Evolutionary conservation across 2,888 invertebrate genomes (phyloP).

Genomic region (Aphodius sticticus): DNA sequence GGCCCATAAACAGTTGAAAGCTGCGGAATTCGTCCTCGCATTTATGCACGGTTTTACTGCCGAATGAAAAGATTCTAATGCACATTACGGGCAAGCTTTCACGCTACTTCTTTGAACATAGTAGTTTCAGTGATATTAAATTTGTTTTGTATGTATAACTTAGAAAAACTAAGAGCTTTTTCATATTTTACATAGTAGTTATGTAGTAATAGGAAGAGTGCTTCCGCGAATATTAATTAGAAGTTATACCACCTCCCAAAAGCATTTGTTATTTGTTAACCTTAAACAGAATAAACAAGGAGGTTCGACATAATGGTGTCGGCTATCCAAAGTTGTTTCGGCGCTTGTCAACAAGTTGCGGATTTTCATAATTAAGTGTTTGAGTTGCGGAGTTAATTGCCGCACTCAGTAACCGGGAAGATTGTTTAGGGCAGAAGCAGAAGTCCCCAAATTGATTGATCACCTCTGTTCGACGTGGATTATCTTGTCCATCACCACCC

Average conservation of each 20-base stretch:
- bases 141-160: neutral
- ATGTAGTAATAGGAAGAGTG: no score
- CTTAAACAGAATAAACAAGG: neutral
- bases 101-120: neutral
- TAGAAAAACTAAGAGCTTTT: no score
- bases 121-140: neutral
- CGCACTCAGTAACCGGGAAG: neutral
- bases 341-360: neutral
- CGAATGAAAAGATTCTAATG: neutral
- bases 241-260: no score
- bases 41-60: neutral
- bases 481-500: neutral
- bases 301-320: neutral
- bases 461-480: neutral
- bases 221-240: no score
- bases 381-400: neutral
- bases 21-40: neutral
- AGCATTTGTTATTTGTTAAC: no score
- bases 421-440: neutral
- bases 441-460: neutral
- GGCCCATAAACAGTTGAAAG: neutral
- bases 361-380: neutral
- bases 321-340: neutral
- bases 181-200: no score
- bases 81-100: neutral